Conservation (phyloP, 2,113 vertebrate genomes). For the Chaenocephalus aceratus region DNA sequence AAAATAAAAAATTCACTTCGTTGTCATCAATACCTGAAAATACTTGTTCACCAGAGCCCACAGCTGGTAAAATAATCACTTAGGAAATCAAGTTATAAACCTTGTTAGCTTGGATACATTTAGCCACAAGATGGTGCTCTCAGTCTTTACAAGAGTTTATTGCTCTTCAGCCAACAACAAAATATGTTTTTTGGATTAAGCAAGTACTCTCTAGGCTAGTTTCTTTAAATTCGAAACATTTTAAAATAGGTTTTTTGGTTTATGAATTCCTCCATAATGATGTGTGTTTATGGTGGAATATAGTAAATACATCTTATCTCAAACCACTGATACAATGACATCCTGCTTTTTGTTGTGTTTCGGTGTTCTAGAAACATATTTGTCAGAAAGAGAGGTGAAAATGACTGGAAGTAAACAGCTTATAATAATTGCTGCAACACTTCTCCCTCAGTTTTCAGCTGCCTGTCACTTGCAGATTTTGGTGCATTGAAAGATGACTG, state of each 20-base stretch:
- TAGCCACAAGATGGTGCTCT: conserved; percentile 69
- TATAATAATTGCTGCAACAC: conserved; percentile 29
- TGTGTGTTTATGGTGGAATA: background rate
- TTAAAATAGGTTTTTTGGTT: background rate
- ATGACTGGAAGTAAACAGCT: conserved; percentile 43
- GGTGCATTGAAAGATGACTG: conserved; percentile 55
- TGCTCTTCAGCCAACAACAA: background rate
- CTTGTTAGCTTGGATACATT: background rate
- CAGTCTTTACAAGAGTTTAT: conserved; percentile 3
- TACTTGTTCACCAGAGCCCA: background rate
- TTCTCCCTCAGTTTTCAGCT: conserved; percentile 45
- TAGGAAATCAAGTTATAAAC: background rate
- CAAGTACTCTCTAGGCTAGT: background rate
- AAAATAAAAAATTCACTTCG: background rate
- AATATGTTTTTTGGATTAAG: background rate
- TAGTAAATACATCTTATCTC: background rate
- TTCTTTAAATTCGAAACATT: background rate
- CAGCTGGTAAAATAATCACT: background rate
- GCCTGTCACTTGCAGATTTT: conserved; percentile 54
- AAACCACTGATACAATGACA: background rate
- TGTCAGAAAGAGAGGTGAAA: conserved; percentile 32
- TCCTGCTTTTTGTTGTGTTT: background rate
- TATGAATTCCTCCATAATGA: background rate
- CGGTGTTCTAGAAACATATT: conserved; percentile 13
- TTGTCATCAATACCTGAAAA: background rate